phyloP scores from a whole-genome alignment of 2,797 vertebrate species.

The Sternarchorhynchus goeldii region DNA sequence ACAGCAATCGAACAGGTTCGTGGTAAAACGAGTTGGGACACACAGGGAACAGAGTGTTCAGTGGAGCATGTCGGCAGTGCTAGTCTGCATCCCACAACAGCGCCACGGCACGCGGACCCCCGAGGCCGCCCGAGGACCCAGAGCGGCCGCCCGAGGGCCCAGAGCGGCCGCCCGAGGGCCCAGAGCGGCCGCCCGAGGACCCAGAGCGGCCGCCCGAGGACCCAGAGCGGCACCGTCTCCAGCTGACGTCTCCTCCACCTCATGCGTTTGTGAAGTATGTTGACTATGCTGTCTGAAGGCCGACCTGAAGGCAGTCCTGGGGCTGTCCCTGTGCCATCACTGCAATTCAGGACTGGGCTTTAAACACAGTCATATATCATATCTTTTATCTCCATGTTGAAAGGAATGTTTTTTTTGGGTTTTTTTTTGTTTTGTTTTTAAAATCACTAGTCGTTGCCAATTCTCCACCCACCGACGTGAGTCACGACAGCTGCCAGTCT shows the following conservation, averaged over 20 bases:
- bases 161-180: too few species aligned
- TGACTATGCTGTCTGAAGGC: background rate
- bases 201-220: too few species aligned
- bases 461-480: too few species aligned
- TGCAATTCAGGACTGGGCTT: background rate
- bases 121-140: too few species aligned
- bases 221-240: too few species aligned
- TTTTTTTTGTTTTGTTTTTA: background rate
- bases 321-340: background rate
- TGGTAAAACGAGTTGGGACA: constrained; percentile 41
- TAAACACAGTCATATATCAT: background rate
- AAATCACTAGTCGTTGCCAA: background rate
- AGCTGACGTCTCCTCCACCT: background rate
- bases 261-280: background rate
- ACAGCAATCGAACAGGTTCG: constrained; percentile 42
- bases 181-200: too few species aligned
- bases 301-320: background rate
- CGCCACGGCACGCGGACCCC: too few species aligned
- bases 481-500: too few species aligned
- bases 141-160: too few species aligned
- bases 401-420: background rate
- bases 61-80: background rate
- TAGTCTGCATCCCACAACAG: background rate
- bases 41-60: constrained; percentile 16
- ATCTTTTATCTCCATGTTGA: background rate